Conservation (phyloP, 1,140 invertebrate species). For the Magallana angulata region DNA sequence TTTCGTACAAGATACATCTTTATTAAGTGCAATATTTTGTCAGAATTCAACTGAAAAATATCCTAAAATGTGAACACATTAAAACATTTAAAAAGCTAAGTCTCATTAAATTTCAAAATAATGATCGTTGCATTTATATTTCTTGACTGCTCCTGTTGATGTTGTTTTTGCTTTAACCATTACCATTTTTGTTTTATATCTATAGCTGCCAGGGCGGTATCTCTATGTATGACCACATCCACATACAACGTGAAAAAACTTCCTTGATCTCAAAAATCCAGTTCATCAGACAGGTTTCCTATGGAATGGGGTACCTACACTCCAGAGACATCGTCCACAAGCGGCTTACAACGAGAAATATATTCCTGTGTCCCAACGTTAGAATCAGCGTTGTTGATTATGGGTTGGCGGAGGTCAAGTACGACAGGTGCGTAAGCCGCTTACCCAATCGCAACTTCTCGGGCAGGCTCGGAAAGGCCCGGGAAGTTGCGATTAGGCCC, state of each 20-base stretch:
- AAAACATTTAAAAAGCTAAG: no score
- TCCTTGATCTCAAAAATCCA: slow-evolving; percentile 73
- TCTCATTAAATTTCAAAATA: no score
- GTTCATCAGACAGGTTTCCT: slow-evolving; percentile 69
- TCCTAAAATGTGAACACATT: no score
- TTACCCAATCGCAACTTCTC: no score
- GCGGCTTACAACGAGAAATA: slow-evolving; percentile 79
- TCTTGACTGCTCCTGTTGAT: no score
- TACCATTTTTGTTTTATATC: slow-evolving; percentile 47
- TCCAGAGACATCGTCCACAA: slow-evolving; percentile 80
- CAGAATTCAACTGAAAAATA: no score
- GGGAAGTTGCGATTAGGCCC: no score
- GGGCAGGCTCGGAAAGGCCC: no score
- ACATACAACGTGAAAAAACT: slow-evolving; percentile 72
- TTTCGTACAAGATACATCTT: no score
- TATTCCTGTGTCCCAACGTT: slow-evolving; percentile 80
- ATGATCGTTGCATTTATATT: no score
- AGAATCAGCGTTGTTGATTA: slow-evolving; percentile 80
- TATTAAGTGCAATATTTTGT: no score
- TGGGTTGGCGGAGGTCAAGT: slow-evolving; percentile 72
- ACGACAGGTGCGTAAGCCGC: slow-evolving; percentile 64
- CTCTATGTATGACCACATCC: slow-evolving; percentile 77
- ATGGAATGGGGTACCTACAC: slow-evolving; percentile 81
- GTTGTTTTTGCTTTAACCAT: no score
- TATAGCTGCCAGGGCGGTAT: slow-evolving; percentile 76